Conservation (phyloP, 2,797 vertebrate species). For the Limosa lapponica region DNA sequence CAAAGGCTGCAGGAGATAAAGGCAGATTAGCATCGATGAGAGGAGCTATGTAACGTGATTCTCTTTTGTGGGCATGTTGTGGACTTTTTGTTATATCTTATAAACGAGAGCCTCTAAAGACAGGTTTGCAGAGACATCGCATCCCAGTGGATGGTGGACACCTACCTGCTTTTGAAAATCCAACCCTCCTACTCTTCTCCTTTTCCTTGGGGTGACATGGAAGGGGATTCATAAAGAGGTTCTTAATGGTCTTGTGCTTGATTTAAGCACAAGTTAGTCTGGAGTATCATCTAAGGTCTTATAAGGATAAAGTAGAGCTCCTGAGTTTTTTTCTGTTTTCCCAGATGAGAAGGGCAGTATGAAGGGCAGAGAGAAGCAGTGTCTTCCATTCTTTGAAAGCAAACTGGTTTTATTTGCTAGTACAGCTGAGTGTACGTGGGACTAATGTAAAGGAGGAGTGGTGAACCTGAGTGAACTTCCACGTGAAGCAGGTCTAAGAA, state of each 20-base stretch:
- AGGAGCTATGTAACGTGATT: not conserved
- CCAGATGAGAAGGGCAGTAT: not conserved
- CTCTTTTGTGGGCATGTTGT: not conserved
- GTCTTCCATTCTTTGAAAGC: not conserved
- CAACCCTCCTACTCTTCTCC: fast-evolving
- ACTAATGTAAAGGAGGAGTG: not conserved
- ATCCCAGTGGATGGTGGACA: not conserved
- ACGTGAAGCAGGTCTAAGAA: not conserved
- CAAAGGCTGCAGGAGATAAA: not conserved
- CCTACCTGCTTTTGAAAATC: not conserved
- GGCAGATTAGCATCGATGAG: not conserved
- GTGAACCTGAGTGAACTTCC: not conserved
- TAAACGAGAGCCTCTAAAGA: not conserved
- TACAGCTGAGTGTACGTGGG: not conserved
- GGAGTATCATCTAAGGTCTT: not conserved
- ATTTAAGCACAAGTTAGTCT: not conserved
- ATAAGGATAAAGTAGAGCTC: not conserved
- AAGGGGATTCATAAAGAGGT: not conserved
- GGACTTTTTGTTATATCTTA: not conserved
- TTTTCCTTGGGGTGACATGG: not conserved
- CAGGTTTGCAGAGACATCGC: not conserved
- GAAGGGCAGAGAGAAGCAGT: not conserved
- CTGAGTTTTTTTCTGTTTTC: not conserved
- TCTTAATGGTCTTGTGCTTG: not conserved
- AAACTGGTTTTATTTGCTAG: not conserved